These are phyloP conservation scores for Lasiurus cinereus DNA, from an alignment of 2,113 vertebrate species.

Conservation along the genomic window DNA sequence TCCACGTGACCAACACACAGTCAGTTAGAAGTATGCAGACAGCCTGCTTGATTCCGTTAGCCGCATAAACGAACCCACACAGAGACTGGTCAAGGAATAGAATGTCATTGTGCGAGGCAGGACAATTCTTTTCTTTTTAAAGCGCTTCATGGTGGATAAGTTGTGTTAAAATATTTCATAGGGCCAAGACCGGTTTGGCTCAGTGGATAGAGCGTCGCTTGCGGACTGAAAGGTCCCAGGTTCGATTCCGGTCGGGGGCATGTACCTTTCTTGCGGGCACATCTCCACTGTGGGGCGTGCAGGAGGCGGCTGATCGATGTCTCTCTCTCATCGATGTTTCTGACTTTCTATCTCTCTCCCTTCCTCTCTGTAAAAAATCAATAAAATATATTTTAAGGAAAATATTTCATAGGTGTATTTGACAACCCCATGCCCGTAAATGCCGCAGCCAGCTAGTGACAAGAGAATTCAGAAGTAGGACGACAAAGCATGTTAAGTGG, in stretches of 20 bases:
- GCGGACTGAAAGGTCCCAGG: too few species aligned
- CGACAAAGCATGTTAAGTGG: not conserved
- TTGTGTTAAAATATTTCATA: too few species aligned
- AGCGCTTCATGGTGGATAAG: not conserved
- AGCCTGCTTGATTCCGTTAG: not conserved
- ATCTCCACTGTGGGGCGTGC: too few species aligned
- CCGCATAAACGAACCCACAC: not conserved
- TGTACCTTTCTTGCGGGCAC: too few species aligned
- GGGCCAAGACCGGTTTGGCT: too few species aligned
- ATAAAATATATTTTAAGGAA: not conserved
- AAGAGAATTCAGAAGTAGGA: not conserved
- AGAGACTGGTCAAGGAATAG: not conserved
- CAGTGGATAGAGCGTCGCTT: too few species aligned
- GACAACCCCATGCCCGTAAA: not conserved
- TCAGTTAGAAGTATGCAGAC: not conserved
- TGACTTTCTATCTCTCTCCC: too few species aligned
- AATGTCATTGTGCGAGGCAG: not conserved
- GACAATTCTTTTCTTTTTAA: not conserved
- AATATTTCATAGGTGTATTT: not conserved
- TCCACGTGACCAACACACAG: not conserved
- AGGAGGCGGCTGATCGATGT: too few species aligned
- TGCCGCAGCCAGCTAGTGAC: not conserved
- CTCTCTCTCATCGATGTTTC: too few species aligned
- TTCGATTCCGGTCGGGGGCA: too few species aligned
- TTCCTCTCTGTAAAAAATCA: too few species aligned